Evolutionary conservation across 2,797 vertebrate species (phyloP).

Genomic region (Anolis apletophallus): DNA sequence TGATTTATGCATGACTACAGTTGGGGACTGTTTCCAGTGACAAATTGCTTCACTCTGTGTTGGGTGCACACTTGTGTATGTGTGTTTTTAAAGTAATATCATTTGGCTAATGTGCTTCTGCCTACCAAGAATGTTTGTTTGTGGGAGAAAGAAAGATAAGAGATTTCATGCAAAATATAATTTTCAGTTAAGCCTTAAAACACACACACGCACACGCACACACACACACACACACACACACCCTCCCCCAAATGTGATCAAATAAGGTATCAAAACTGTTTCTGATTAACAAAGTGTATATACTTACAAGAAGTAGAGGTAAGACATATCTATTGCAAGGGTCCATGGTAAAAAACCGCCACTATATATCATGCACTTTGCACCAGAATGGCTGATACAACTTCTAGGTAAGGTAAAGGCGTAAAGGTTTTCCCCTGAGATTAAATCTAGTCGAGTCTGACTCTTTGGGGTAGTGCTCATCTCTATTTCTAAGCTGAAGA

Average conservation of each 20-base stretch:
- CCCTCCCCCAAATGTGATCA: background rate
- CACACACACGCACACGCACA: too few relatives aligned
- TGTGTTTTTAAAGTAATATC: background rate
- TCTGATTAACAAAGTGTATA: background rate
- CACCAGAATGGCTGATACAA: too few relatives aligned
- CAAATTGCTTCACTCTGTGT: background rate
- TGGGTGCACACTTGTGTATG: background rate
- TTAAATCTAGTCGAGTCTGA: too few relatives aligned
- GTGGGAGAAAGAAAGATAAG: background rate
- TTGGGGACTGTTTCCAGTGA: conserved; percentile 21
- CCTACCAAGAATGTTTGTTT: background rate
- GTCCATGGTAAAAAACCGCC: background rate
- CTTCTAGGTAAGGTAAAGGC: too few relatives aligned
- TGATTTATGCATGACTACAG: conserved; percentile 3
- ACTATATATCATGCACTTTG: background rate
- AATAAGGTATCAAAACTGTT: conserved; percentile 18
- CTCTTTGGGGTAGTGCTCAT: too few relatives aligned
- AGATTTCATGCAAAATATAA: conserved; percentile 1
- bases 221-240: too few relatives aligned
- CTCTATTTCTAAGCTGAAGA: too few relatives aligned
- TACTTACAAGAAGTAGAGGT: background rate
- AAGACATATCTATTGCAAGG: background rate
- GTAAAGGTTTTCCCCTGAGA: too few relatives aligned
- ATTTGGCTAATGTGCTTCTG: conserved; percentile 8
- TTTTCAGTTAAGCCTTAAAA: conserved; percentile 11